Base-by-base conservation (phyloP, 2,888 invertebrate genomes). In the Anaspis maculata region DNA sequence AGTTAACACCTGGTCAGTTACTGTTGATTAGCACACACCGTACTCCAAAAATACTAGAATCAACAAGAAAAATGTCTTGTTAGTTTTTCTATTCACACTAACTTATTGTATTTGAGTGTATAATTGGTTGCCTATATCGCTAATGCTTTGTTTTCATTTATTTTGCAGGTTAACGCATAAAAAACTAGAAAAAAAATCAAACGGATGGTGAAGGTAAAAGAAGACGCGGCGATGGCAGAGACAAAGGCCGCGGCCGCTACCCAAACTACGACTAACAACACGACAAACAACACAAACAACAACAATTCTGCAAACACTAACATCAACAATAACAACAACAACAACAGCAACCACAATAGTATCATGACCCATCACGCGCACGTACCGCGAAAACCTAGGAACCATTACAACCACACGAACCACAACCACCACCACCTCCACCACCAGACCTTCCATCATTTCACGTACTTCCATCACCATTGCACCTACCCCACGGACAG, bases 401-500 rank as follows among this genome's bases (percentile, higher is more conserved):
- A 61, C 56, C 62, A 61, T 52, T 61, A 60, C 55, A 62, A 61
- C 58, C 61, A 60, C 47, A n/a, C n/a, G n/a, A 62, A 61, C 52
- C 61, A 60, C 55, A 62, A 61, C 58, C 61, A 60, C 47, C 56
- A 67, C 64, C 68, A 70, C 65, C 71, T 70, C 63, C 71, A 67
- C 57, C 64, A 66, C 54, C 67, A 64, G 60, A 65, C 64, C 37
- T 57, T 61, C 45, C 62, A 58, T 51, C 66, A 65, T 52, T 64
- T 51, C 51, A 61, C 59, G 34, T 61, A 52, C 52, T 55, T 62
- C 45, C 59, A 60, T 41, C 63, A 65, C 43, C 64, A 61, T 43
- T 64, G 64, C 62, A 63, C 66, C 59, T 70, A 67, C 62, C 64
- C 69, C 66, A 64, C 65, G 59, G 65, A 72, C 69, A 61, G 56